phyloP scores from a whole-genome alignment of 2,113 vertebrate genomes.

The Mormoops blainvillei region DNA sequence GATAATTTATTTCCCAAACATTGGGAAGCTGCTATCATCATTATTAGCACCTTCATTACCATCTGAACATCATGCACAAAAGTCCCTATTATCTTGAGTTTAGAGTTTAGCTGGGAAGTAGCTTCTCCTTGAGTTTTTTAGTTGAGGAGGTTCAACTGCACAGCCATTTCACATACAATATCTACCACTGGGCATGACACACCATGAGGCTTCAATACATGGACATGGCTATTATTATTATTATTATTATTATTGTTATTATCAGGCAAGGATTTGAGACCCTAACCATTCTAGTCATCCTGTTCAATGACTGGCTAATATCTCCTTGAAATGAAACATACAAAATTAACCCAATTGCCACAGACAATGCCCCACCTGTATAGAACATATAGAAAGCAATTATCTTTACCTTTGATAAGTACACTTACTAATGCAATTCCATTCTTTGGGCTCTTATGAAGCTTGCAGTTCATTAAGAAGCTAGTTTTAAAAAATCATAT shows the following conservation, averaged over 20 bases:
- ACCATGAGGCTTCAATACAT: neutral
- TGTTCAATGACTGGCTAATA: neutral
- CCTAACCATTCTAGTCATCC: neutral
- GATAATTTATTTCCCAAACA: slow-evolving; percentile 7
- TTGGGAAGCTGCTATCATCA: neutral
- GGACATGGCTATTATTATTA: neutral
- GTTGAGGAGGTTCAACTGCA: neutral
- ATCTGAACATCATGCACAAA: neutral
- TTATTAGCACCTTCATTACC: neutral
- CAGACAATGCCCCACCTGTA: neutral
- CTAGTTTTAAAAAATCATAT: neutral
- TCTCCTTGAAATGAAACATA: neutral
- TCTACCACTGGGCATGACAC: neutral
- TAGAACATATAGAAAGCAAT: neutral
- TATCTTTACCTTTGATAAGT: neutral
- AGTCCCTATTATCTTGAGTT: neutral
- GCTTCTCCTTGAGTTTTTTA: neutral
- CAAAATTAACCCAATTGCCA: neutral
- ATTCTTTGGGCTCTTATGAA: neutral
- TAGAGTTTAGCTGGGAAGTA: neutral
- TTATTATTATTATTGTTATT: neutral
- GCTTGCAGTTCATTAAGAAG: neutral
- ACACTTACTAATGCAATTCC: neutral
- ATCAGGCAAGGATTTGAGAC: neutral
- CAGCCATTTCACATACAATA: neutral